phyloP scores from a whole-genome alignment of 2,888 invertebrate genomes.

The Amiota minor region DNA sequence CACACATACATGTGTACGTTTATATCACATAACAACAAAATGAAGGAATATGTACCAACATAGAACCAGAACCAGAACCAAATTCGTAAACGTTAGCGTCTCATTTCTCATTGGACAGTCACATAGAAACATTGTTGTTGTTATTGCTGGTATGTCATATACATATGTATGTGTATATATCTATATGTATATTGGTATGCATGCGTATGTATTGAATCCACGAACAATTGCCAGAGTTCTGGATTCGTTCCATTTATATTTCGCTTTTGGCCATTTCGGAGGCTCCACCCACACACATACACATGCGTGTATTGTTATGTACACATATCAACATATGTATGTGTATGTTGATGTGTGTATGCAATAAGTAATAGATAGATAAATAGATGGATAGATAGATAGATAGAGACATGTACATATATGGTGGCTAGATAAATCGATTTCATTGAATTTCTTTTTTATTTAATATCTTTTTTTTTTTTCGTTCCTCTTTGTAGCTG shows the following conservation, averaged over 20 bases:
- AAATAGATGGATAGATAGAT: not conserved
- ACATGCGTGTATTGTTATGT: constrained; percentile 2
- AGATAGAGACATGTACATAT: not conserved
- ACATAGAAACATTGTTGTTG: constrained; percentile 15
- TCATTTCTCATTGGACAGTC: constrained; percentile 64
- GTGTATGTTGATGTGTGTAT: constrained; percentile 19
- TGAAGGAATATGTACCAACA: not conserved
- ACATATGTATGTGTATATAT: constrained; percentile 33
- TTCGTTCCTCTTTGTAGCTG: not conserved
- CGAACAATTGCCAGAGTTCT: not conserved
- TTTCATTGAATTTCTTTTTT: constrained; percentile 57
- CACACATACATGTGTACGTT: no score
- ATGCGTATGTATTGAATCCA: not conserved
- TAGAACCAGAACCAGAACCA: constrained; percentile 2
- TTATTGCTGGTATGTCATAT: constrained; percentile 29
- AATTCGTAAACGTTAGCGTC: constrained; percentile 30
- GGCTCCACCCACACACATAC: constrained; percentile 39
- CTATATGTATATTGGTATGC: not conserved
- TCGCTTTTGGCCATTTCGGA: constrained; percentile 28
- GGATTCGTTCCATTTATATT: constrained; percentile 1
- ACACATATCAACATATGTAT: constrained; percentile 31
- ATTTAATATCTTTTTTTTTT: constrained; percentile 33
- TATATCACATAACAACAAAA: not conserved
- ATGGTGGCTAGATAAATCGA: constrained; percentile 54
- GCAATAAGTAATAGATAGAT: constrained; percentile 43